phyloP scores from a whole-genome alignment of 2,888 invertebrate genomes.

The Seira musarum region DNA sequence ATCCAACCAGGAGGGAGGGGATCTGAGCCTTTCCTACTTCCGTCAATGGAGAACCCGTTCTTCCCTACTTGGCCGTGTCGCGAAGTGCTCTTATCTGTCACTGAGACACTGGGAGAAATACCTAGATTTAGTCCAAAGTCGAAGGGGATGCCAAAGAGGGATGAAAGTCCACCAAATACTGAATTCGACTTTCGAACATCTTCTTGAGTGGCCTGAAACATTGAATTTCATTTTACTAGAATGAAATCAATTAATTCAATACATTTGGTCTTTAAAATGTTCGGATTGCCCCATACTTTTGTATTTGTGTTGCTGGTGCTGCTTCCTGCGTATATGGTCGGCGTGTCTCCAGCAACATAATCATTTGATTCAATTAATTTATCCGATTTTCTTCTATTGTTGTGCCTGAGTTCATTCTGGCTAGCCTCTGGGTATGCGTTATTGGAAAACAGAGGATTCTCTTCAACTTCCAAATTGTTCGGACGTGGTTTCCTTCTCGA shows the following conservation, averaged over 20 bases:
- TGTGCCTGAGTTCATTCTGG: constrained; percentile 58
- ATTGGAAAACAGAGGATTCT: constrained; percentile 63
- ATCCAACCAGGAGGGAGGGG: constrained; percentile 68
- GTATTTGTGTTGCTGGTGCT: constrained; percentile 55
- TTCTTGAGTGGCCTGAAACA: constrained; percentile 58
- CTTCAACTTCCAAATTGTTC: constrained; percentile 51
- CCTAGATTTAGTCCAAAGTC: constrained; percentile 76
- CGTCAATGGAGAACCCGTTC: constrained; percentile 55
- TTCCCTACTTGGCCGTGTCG: constrained; percentile 38
- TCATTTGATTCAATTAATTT: constrained; percentile 71
- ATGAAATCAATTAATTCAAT: background rate
- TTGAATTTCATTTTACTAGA: background rate
- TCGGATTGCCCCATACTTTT: constrained; percentile 48
- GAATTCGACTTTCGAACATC: constrained; percentile 64
- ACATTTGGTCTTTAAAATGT: no score
- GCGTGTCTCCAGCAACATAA: constrained; percentile 76
- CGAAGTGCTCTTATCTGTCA: constrained; percentile 51
- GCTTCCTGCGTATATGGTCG: constrained; percentile 76
- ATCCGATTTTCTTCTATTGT: constrained; percentile 58
- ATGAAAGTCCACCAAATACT: constrained; percentile 71
- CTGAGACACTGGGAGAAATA: constrained; percentile 66
- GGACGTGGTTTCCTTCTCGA: constrained; percentile 64
- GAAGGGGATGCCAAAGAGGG: constrained; percentile 88
- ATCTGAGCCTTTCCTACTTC: constrained; percentile 61
- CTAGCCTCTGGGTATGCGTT: constrained; percentile 43